Evolutionary conservation across 1,140 invertebrate species (phyloP), one percentile per base, ranked within the genome.

Genomic region (Daktulosphaira vitifoliae): DNA sequence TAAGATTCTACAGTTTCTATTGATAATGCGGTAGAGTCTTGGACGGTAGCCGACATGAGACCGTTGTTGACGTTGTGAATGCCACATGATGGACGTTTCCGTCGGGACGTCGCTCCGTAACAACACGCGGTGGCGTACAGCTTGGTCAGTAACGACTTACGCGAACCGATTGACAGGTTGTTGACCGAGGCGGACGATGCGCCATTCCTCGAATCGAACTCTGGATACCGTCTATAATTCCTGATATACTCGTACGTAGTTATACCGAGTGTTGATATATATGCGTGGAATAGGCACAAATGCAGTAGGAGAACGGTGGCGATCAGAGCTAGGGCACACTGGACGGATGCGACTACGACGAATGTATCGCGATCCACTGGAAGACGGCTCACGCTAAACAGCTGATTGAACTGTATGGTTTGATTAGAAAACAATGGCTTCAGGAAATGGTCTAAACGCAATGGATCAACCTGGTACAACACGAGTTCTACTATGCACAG

Each of bases 191-290:
- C 18, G 16, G 16, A 20, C 20, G 25, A 11, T 13, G 51, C 72
- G 66, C 38, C 74, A 69, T 8, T 74, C 53, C 23, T 56, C 44
- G 52, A 65, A 25, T 67, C 42, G 68, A 51, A 39, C 69, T 62
- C 56, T 7, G 56, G 56, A 7, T 62, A 50, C 38, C 69, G 64
- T 4, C 83, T 74, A 69, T 84, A 82, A 59, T 79, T 82, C 2
- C 83, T 73, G 44, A 90, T 86, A 73, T 92, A 95, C 73, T 94
- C 91, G 74, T 92, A 95, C 0, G 91, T 95, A 6, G 90, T 92
- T 16, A 93, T 76, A 0, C 90, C 90, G 59, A 90, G 76, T 67
- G 84, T 82, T 8, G 85, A 86, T 71, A 92, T 90, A 75, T 92
- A 93, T 46, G 90, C 82, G 75, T 94, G 90, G 76, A 93, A 93